Evolutionary conservation across 2,888 invertebrate genomes (phyloP).

Genomic region (Hanleya hanleyi): DNA sequence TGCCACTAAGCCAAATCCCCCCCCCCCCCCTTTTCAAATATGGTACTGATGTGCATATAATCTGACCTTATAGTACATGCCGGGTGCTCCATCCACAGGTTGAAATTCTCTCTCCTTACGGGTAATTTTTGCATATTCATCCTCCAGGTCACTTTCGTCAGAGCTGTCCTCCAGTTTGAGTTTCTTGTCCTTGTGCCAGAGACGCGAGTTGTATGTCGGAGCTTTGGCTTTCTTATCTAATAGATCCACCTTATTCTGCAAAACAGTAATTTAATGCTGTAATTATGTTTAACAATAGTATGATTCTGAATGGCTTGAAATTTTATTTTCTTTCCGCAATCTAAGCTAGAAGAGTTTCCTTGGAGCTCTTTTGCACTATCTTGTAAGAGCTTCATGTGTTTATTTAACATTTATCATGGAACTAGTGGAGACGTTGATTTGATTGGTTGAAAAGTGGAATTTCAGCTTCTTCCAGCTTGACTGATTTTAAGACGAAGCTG

Average conservation of each 20-base stretch:
- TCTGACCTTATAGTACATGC: constrained; percentile 71
- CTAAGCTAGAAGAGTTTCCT: too few species aligned
- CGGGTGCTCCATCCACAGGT: constrained; percentile 65
- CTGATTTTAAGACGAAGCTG: too few species aligned
- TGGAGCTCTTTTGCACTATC: too few species aligned
- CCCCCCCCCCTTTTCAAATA: too few species aligned
- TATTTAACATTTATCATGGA: too few species aligned
- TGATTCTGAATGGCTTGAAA: background rate
- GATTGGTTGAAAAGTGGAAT: too few species aligned
- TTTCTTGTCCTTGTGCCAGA: constrained; percentile 58
- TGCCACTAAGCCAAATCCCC: too few species aligned
- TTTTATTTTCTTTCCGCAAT: background rate
- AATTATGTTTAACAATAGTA: background rate
- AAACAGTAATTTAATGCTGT: background rate
- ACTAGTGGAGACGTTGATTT: too few species aligned
- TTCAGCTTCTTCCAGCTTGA: too few species aligned
- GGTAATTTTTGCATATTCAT: constrained; percentile 46
- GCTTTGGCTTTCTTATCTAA: constrained; percentile 15
- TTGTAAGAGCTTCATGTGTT: too few species aligned
- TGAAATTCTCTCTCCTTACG: constrained; percentile 60
- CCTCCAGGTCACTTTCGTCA: constrained; percentile 43
- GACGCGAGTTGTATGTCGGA: constrained; percentile 56
- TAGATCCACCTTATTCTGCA: constrained; percentile 17
- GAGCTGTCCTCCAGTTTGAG: constrained; percentile 41
- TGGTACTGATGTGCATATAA: too few species aligned